phyloP scores from a whole-genome alignment of 2,113 vertebrate genomes.

The Semnopithecus entellus region DNA sequence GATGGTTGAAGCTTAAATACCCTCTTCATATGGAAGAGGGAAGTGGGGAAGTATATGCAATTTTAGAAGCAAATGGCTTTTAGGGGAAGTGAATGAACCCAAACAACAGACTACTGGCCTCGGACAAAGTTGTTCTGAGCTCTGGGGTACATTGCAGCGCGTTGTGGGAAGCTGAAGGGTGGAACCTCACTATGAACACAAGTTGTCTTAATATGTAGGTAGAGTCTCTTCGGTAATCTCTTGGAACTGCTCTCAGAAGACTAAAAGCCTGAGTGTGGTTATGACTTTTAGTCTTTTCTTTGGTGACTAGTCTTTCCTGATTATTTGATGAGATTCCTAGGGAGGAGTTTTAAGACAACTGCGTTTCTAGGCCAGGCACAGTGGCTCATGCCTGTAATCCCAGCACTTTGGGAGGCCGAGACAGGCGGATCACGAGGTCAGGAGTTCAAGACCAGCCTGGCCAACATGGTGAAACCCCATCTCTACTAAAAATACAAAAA shows the following conservation, averaged over 20 bases:
- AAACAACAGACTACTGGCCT: background rate
- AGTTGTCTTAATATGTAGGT: background rate
- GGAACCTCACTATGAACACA: background rate
- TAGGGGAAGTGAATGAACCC: background rate
- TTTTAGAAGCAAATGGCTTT: background rate
- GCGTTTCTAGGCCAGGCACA: background rate
- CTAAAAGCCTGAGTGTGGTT: background rate
- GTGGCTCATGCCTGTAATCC: too few species aligned
- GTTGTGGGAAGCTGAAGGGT: background rate
- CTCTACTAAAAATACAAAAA: too few species aligned
- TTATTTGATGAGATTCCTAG: background rate
- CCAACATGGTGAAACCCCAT: too few species aligned
- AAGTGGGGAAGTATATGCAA: background rate
- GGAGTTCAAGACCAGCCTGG: too few species aligned
- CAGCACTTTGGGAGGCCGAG: too few species aligned
- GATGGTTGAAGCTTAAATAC: background rate
- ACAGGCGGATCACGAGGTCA: too few species aligned
- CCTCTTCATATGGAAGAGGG: background rate
- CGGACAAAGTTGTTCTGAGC: background rate
- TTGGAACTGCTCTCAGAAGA: background rate
- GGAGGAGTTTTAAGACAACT: background rate
- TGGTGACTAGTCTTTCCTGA: background rate
- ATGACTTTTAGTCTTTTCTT: background rate
- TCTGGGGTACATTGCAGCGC: background rate
- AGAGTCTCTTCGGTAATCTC: background rate